Conservation (phyloP, 2,113 vertebrate species). For the Periophthalmus modestus region DNA sequence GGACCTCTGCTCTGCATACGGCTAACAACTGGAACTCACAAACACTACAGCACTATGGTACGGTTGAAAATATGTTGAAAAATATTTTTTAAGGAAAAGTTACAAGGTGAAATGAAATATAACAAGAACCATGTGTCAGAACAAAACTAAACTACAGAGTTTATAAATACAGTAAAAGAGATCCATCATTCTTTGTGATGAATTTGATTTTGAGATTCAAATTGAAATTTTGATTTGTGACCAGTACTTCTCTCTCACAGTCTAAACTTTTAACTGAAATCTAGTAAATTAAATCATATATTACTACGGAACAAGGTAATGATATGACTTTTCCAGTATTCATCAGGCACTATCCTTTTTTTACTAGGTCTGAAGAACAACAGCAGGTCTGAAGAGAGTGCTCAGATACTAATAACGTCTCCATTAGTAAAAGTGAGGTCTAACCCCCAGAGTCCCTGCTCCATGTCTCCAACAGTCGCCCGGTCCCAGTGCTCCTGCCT, state of each 20-base stretch:
- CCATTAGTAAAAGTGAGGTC: slow-evolving; percentile 34
- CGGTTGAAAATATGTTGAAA: too few relatives aligned
- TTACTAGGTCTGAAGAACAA: background rate
- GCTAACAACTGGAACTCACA: slow-evolving; percentile 49
- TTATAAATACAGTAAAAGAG: too few relatives aligned
- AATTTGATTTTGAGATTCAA: too few relatives aligned
- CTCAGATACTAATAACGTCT: slow-evolving; percentile 56
- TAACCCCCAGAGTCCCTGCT: slow-evolving; percentile 52
- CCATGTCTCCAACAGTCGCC: slow-evolving; percentile 40
- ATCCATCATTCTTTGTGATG: too few relatives aligned
- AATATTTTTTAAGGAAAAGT: too few relatives aligned
- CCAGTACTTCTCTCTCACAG: too few relatives aligned
- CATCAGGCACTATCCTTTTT: background rate
- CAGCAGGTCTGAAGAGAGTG: slow-evolving; percentile 19
- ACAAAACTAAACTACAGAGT: too few relatives aligned
- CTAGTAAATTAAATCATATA: background rate
- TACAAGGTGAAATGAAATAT: too few relatives aligned
- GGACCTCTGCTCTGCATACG: slow-evolving; percentile 68
- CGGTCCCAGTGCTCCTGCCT: slow-evolving; percentile 48
- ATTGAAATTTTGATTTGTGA: too few relatives aligned
- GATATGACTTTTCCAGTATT: background rate
- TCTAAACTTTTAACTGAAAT: too few relatives aligned
- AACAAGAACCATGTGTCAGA: too few relatives aligned
- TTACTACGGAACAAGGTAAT: background rate
- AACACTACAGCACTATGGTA: slow-evolving; percentile 11